Percentiles rank a stretch among this genome's conserved stretches.
phyloP scores from a whole-genome alignment of 2,888 invertebrate genomes.

The Lycocerus yunnanus region DNA sequence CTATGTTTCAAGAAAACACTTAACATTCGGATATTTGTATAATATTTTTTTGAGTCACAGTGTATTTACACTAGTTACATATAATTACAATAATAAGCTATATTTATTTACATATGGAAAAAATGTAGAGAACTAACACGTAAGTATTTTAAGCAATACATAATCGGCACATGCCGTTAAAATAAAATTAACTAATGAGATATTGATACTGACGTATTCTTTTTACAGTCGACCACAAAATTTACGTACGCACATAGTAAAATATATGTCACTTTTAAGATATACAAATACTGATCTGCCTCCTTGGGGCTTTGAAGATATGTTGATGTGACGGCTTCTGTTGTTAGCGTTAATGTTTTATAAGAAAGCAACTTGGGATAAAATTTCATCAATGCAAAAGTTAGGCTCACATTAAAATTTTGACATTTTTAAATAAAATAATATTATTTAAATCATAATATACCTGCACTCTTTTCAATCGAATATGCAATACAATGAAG shows the following conservation, averaged over 20 bases:
- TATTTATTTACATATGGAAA: conserved; percentile 38
- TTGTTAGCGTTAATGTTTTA: conserved; percentile 19
- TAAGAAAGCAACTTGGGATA: background rate
- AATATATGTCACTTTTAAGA: conserved; percentile 37
- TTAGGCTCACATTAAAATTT: background rate
- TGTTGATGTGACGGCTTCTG: conserved; percentile 42
- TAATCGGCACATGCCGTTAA: conserved; percentile 36
- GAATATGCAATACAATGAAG: too few relatives aligned
- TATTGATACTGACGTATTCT: conserved; percentile 23
- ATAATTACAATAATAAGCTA: conserved; percentile 42
- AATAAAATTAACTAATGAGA: conserved; percentile 31
- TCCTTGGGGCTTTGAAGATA: conserved; percentile 35
- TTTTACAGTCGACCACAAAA: conserved; percentile 33
- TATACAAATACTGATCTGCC: conserved; percentile 34
- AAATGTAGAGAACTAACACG: conserved; percentile 39
- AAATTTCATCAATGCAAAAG: conserved; percentile 2
- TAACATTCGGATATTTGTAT: conserved; percentile 10
- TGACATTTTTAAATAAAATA: background rate
- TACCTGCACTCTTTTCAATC: too few relatives aligned
- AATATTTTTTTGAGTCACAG: conserved; percentile 22
- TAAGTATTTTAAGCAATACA: conserved; percentile 33
- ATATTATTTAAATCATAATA: background rate
- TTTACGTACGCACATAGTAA: conserved; percentile 34
- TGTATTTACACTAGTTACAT: conserved; percentile 37
- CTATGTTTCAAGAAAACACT: conserved; percentile 26